Percentiles rank a stretch among this genome's conserved stretches.
Evolutionary conservation across 2,113 vertebrate genomes (phyloP).

Genomic region (Aegithalos caudatus): DNA sequence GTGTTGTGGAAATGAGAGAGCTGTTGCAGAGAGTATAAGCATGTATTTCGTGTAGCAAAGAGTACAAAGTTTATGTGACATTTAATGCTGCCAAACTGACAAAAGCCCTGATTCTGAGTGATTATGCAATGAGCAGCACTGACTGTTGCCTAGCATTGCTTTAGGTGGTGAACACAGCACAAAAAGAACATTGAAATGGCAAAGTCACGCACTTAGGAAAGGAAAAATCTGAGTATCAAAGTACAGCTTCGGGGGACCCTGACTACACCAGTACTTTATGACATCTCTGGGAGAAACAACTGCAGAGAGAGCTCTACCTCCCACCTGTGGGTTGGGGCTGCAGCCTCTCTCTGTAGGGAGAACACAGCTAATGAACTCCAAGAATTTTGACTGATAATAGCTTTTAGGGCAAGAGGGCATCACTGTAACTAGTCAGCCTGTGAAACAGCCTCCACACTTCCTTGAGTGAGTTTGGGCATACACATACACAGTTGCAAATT

Average conservation of each 20-base stretch:
- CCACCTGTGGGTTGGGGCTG: accelerated
- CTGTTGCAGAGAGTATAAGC: background rate
- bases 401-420: background rate
- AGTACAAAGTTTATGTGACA: background rate
- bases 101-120: background rate
- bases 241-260: background rate
- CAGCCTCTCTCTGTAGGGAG: background rate
- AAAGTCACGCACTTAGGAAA: background rate
- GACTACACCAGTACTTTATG: background rate
- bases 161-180: background rate
- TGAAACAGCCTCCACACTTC: background rate
- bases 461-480: background rate
- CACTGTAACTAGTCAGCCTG: background rate
- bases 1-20: background rate
- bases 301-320: background rate
- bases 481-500: background rate
- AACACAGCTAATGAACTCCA: background rate
- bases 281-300: background rate
- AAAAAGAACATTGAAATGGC: background rate
- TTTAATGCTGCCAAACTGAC: background rate
- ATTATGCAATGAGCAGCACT: background rate
- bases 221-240: background rate
- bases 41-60: background rate
- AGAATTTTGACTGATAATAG: background rate
- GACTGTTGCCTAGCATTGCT: background rate